These are phyloP conservation scores for Steatocranus sp. DNA, from an alignment of 2,797 vertebrate species.

Conservation along the genomic window DNA sequence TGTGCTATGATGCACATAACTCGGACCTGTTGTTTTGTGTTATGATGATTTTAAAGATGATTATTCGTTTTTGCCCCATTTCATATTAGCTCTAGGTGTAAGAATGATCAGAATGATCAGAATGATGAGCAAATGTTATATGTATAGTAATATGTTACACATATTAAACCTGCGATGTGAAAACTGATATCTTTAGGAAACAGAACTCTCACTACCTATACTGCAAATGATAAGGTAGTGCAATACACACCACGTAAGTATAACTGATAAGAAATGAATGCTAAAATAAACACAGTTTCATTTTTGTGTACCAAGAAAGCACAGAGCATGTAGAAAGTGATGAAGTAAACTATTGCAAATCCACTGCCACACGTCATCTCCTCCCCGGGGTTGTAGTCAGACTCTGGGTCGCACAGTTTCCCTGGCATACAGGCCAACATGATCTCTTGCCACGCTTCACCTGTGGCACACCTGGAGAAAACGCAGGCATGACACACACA, in stretches of 20 bases:
- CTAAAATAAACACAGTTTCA: neutral
- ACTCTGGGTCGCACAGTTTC: constrained; percentile 94
- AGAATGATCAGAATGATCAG: neutral
- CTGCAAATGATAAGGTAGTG: neutral
- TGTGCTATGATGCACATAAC: neutral
- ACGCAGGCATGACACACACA: neutral
- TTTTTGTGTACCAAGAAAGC: constrained; percentile 87
- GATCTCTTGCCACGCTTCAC: constrained; percentile 98
- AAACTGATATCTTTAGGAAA: neutral
- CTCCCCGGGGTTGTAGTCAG: constrained; percentile 88
- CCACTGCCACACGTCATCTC: constrained; percentile 94
- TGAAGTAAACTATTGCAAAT: constrained; percentile 97
- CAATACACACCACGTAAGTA: neutral
- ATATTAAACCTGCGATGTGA: neutral
- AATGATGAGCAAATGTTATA: neutral
- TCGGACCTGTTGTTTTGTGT: neutral
- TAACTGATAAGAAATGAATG: neutral
- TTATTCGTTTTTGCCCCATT: neutral
- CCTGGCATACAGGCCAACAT: constrained; percentile 95
- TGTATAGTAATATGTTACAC: neutral
- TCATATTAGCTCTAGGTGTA: neutral
- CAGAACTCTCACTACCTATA: neutral
- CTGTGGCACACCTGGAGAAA: constrained; percentile 88
- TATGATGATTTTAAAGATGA: neutral
- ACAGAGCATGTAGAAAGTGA: constrained; percentile 99